Evolutionary conservation across 64 coral and sea anemone genomes (phyloP).

Genomic region (Stichodactyla helianthus): DNA sequence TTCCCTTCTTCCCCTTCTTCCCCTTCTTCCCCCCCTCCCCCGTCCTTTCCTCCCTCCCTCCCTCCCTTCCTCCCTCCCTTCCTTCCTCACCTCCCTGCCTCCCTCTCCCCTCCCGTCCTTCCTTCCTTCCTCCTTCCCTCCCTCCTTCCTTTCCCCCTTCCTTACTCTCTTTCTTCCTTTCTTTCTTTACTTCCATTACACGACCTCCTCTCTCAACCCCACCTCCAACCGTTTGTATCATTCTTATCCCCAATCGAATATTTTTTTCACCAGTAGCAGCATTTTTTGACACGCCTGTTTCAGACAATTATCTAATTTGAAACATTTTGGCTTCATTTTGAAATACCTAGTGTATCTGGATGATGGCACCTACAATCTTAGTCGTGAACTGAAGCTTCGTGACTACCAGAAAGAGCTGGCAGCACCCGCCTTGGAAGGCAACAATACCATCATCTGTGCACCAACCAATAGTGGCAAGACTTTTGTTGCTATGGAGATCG

Average conservation of each 20-base stretch:
- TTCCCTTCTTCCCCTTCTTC: neutral
- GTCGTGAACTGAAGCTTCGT: conserved; percentile 46
- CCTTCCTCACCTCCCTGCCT: neutral
- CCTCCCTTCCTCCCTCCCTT: neutral
- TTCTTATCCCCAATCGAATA: neutral
- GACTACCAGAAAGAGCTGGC: conserved; percentile 65
- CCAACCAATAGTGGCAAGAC: conserved; percentile 87
- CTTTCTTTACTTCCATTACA: neutral
- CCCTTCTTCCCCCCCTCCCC: neutral
- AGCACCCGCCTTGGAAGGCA: conserved; percentile 40
- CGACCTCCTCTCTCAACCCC: neutral
- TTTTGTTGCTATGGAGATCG: conserved; percentile 59
- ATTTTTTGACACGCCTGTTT: no score
- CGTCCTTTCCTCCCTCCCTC: neutral
- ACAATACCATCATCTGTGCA: conserved; percentile 76
- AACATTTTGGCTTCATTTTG: neutral
- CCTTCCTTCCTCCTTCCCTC: neutral
- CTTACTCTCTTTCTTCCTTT: neutral
- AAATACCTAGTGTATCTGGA: conserved; percentile 21
- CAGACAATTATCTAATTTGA: neutral
- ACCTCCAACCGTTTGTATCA: neutral
- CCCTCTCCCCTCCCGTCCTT: neutral
- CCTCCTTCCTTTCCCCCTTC: neutral
- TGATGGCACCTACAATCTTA: conserved; percentile 14
- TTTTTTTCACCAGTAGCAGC: no score